A percentile compares a stretch with the other conserved stretches of the same genome.
Conservation (phyloP, 1,140 invertebrate genomes). For the Hypsibius dujardini region DNA sequence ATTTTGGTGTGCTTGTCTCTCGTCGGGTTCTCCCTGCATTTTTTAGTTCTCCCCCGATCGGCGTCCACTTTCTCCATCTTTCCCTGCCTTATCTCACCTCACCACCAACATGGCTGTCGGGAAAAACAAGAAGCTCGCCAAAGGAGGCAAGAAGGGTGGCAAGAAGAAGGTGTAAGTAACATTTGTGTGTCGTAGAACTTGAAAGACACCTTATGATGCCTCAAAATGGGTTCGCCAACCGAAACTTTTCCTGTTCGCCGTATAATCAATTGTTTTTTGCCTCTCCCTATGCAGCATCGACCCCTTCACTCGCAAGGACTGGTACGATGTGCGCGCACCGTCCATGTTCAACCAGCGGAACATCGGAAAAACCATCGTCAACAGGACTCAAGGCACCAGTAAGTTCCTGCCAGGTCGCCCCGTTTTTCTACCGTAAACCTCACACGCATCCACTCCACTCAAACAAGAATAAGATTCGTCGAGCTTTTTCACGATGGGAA, state of each 20-base stretch:
- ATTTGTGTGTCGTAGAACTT: no score
- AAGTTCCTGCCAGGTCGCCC: slow-evolving; percentile 31
- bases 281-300: slow-evolving; percentile 56
- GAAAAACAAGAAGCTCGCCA: slow-evolving; percentile 96
- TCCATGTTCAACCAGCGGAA: slow-evolving; percentile 87
- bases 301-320: slow-evolving; percentile 97
- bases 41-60: no score
- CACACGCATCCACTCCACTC: no score
- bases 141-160: slow-evolving; percentile 94
- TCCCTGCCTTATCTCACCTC: no score
- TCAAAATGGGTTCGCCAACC: background rate
- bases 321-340: slow-evolving; percentile 99
- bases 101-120: slow-evolving; percentile 73
- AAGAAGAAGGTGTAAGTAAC: slow-evolving; percentile 97
- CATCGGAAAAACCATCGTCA: slow-evolving; percentile 94
- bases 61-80: no score
- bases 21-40: no score
- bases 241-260: background rate
- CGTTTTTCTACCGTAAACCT: no score
- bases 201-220: background rate
- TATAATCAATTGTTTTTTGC: slow-evolving; percentile 22
- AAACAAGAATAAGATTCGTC: no score
- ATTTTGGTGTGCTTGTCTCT: no score
- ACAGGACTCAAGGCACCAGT: slow-evolving; percentile 85
- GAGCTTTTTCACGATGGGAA: no score